Base-by-base conservation (phyloP, 2,797 vertebrate genomes). In the Gymnodraco acuticeps region DNA sequence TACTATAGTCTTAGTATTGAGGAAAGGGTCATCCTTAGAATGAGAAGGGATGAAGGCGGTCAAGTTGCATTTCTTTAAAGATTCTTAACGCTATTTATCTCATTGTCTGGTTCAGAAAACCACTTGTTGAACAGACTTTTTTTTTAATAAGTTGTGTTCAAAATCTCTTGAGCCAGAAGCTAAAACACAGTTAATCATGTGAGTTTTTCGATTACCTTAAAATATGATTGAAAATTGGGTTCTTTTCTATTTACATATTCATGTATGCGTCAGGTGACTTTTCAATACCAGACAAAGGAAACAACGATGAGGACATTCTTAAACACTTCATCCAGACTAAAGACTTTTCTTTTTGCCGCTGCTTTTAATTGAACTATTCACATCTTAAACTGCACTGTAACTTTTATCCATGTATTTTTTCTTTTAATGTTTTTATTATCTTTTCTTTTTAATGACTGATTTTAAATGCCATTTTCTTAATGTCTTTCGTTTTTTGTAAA, bases 41-140 rank as follows among this genome's bases (percentile, higher is more conserved):
- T 16, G n/a, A 17, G 58, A 65, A 71, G 33, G 15, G 64, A 74
- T 54, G 15, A 38, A 62, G 19, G 55, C 47, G 52, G n/a, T 73
- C 58, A 81, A 54, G 81, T 80, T 77, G 42, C 38, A 47, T 67
- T 67, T 81, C 42, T 47, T 5, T 14, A 27, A 65, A 75, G 68
- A 19, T 62, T 74, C 23, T 81, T 14, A 31, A 66, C 78, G 20
- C 43, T 17, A 41, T 85, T 80, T 64, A 48, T 46, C 54, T 75
- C 65, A 79, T 69, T 81, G 53, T 80, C 15, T 42, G 23, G 78
- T 59, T 61, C 59, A 64, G 60, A 72, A 80, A 84, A 84, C 53
- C 80, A 86, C 85, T 79, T 70, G 65, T 78, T 90, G 45, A 54
- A 16, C 73, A 86, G 56, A 78, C 45, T 52, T 80, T 59, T 53